phyloP scores from a whole-genome alignment of 2,113 vertebrate genomes.

The Opisthocomus hoazin region DNA sequence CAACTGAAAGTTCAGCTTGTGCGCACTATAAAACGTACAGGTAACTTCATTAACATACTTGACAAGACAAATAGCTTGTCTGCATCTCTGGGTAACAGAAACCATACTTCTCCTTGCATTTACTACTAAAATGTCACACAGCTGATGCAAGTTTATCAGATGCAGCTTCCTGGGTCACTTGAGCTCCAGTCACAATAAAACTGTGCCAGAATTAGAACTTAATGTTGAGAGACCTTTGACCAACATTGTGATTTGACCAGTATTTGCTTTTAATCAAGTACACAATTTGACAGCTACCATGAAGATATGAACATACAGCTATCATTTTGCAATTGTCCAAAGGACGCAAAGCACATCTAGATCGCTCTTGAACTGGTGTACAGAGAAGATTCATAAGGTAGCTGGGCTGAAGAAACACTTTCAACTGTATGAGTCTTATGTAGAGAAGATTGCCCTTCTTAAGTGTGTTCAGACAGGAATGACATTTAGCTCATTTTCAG shows the following conservation, averaged over 20 bases:
- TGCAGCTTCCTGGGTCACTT: background rate
- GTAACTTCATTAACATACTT: background rate
- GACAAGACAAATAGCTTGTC: background rate
- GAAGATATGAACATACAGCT: background rate
- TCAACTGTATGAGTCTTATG: background rate
- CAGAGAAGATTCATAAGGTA: background rate
- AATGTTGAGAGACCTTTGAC: background rate
- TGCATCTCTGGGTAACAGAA: background rate
- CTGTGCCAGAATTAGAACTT: background rate
- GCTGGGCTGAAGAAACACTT: background rate
- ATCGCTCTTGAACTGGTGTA: background rate
- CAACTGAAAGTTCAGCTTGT: background rate
- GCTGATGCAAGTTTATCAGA: background rate
- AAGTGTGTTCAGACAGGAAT: background rate
- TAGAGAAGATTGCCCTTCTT: background rate
- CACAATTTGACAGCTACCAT: background rate
- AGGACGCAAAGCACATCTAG: fast-evolving
- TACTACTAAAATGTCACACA: background rate
- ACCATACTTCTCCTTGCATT: background rate
- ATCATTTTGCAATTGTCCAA: background rate
- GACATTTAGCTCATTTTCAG: background rate
- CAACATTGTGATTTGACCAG: fast-evolving
- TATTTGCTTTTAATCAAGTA: background rate
- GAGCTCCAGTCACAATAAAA: background rate
- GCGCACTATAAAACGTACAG: background rate